Conservation (phyloP, 2,113 vertebrate genomes). For the Aspidoscelis tigris region DNA sequence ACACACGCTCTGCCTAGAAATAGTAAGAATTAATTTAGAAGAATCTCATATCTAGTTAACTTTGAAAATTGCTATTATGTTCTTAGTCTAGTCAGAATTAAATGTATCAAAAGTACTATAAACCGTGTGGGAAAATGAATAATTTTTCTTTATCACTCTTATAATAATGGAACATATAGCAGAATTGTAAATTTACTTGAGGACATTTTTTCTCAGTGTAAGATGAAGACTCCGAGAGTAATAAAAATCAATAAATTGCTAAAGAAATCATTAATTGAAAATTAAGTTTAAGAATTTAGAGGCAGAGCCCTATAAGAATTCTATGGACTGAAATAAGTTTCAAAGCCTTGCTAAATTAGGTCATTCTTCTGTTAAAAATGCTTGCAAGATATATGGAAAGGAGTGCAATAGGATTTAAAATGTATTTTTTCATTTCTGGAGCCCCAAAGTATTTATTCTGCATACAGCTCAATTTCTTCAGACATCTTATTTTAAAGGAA, state of each 20-base stretch:
- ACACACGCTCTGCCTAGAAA: not conserved
- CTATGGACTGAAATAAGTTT: not conserved
- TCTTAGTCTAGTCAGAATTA: not conserved
- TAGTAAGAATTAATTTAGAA: not conserved
- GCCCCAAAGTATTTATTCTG: not conserved
- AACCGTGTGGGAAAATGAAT: slow-evolving; percentile 8
- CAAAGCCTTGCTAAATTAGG: not conserved
- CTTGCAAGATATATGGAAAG: not conserved
- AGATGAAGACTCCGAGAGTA: slow-evolving; percentile 6
- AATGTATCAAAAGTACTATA: not conserved
- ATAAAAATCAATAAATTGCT: slow-evolving; percentile 33
- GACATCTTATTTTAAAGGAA: not conserved
- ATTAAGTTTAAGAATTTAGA: slow-evolving; percentile 34
- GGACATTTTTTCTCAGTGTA: not conserved
- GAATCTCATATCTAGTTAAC: not conserved
- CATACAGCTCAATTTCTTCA: not conserved
- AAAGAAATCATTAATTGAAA: not conserved
- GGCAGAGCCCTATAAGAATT: slow-evolving; percentile 3
- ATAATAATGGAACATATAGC: not conserved
- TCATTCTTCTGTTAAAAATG: slow-evolving; percentile 9
- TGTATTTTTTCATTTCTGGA: not conserved
- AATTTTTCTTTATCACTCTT: not conserved
- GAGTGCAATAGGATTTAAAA: not conserved
- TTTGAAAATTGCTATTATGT: not conserved
- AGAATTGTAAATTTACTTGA: not conserved